Evolutionary conservation across 2,797 vertebrate genomes (phyloP), one percentile per base, ranked within the genome.

Genomic region (Macroramphosus scolopax): DNA sequence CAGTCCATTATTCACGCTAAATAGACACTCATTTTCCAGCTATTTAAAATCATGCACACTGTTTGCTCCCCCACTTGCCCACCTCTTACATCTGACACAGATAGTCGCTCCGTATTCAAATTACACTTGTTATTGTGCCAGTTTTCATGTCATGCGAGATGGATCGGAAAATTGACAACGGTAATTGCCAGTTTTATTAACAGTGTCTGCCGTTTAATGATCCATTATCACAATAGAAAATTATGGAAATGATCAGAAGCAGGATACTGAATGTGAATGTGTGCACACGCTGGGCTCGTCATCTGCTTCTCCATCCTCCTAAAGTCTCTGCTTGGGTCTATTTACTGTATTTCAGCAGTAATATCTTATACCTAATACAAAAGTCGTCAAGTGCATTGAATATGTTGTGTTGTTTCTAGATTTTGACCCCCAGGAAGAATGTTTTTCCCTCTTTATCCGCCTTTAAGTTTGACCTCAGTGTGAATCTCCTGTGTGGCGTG

Each of bases 41-140:
- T 6, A 17, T 31, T 43, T 41, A 45, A 36, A 0, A 6, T 55
- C 12, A 51, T 51, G 17, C 20, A 32, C 34, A 40, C 20, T 12
- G 11, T 33, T 41, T 43, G 34, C 2, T 16, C 3, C 22, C 16
- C 5, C 40, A 30, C 50, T 17, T 20, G 17, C 5, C 13, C 8
- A 3, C 7, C 9, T 31, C 13, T 46, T n/a, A 33, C 26, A 43
- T 31, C 37, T 64, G 16, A 40, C 18, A 17, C 8, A 8, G n/a
- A 13, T 8, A 16, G 1, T 26, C 24, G 24, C 10, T 52, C 14
- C 1, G 14, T 22, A 11, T 47, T 24, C 8, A 54, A 42, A 55
- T 65, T 3, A 51, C 17, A n/a, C 43, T 34, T 58, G 8, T 41
- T 37, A 6, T 17, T 25, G 18, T 43, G 24, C 16, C 25, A 12